Base-by-base conservation (phyloP, 2,113 vertebrate genomes). In the Phycodurus eques region DNA sequence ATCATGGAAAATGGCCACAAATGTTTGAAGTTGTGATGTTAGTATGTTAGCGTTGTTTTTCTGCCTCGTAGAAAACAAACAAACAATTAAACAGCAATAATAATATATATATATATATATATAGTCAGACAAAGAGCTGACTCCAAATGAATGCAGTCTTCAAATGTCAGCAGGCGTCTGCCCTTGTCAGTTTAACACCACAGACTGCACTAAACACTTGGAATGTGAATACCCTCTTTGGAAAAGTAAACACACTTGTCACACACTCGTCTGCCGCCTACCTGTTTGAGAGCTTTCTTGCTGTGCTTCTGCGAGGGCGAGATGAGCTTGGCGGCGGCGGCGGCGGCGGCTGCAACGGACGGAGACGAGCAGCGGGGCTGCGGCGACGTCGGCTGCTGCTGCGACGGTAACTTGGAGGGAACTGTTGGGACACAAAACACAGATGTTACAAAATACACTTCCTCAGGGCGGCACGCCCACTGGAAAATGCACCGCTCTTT, bases 241-340 rank as follows among this genome's bases (percentile, higher is more conserved):
- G 53, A 54, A 54, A n/a, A 46, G 10, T 13, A 4, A 51, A 19
- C 17, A 49, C 47, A 17, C 47, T 44, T 1, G 15, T 19, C 14
- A 27, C 22, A 3, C 8, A 46, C 3, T 39, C 4, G 35, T 39
- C 35, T 6, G 35, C 44, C 5, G n/a, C 47, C 7, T 90, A 99
- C 97, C 96, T 99, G 97, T 75, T 98, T 99, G 63, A 99, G 88
- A 3, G 97, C 97, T 86, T 98, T 99, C 91, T 98, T 99, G 95
- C 95, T 96, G 93, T 97, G 97, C 90, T 99, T 98, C 95, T 99
- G 98, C 2, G 98, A 98, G 12, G 94, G 94, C 66, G 98, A 99
- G 90, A 99, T 96, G 89, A 94, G 92, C 91, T 99, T 99, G 85
- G 88, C 88, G 76, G 92, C 79, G 53, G 88, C 88, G 76, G 92